Base-by-base conservation (phyloP, 1,140 invertebrate genomes). In the Aleiodes sp. region DNA sequence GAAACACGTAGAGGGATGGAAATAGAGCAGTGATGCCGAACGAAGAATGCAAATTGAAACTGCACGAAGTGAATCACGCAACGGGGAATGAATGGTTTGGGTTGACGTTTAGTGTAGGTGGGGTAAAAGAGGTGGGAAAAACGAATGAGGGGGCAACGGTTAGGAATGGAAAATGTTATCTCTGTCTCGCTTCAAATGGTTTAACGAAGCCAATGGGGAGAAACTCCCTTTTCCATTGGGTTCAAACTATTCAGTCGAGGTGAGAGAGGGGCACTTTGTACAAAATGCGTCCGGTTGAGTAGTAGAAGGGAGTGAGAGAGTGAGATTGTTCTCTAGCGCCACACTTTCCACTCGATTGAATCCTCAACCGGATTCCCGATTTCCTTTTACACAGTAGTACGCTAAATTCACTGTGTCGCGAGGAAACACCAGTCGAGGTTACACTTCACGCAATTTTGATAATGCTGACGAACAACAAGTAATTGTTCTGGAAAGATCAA, bases 41-140 rank as follows among this genome's bases (percentile, higher is more conserved):
- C 46, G 46, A 52, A 52, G 46, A 52, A 52, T 52, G 46, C 46
- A 52, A 52, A 52, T 52, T 52, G 46, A 52, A 52, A 52, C 46
- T 52, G 46, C 26, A 52, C 46, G 46, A 52, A 52, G 46, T 52
- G 46, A 52, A 52, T 52, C 46, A 52, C 46, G 2, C 46, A 24
- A 12, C 16, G 37, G 10, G 37, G 37, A 41, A 14, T 9, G 37
- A 12, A 12, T n/a, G 3, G 19, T 14, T 2, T 7, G 14, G 16
- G 43, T 19, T 16, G 43, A 46, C 43, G 19, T 46, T 46, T 35
- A 35, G 4, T 35, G 10, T 35, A 19, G 4, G 43, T 2, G 43
- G 3, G 2, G 21, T 3, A 19, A 19, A 46, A 2, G 16, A 21
- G 43, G 14, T 8, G 9, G 2, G 2, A 9, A 16, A 8, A 52